Base-by-base conservation (phyloP, 2,888 invertebrate species). In the Tetropium fuscum region DNA sequence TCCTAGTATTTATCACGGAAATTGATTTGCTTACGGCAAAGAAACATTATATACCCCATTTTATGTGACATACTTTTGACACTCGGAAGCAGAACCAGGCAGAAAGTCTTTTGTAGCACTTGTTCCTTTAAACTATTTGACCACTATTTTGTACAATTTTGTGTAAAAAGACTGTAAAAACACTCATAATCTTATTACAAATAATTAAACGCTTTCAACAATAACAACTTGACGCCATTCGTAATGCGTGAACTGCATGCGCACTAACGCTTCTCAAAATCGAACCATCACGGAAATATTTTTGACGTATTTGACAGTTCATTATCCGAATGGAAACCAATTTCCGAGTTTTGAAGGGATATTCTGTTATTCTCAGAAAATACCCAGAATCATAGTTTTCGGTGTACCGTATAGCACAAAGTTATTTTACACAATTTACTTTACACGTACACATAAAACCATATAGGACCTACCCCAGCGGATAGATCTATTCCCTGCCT, bases 181-280 rank as follows among this genome's bases (percentile, higher is more conserved):
- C 86, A 85, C 85, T 83, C 85, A 86, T 87, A 87, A 87, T 87
- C 86, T 86, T 83, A 84, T 85, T 85, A 86, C 84, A 87, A 87
- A 87, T 87, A 87, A 86, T 86, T 87, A 87, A 86, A 91, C 91
- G 90, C 91, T 92, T 92, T 92, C 92, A 95, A 95, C 95, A 95
- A 95, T 94, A 95, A 95, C 95, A 96, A 94, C 93, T 80, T 90
- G 94, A 91, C 94, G 95, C 95, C 95, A 96, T 96, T 95, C 95
- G 94, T 93, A 94, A 93, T 94, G 90, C 90, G 87, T 87, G 87
- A 87, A 74, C 87, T 88, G 88, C 87, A 58, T 76, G 76, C 75
- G 76, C 75, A 71, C 47, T 61, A 53, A 41, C 56, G 61, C 58
- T 60, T 30, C 59, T 60, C 53, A 53, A 69, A 72, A 72, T 70